phyloP scores from a whole-genome alignment of 1,140 invertebrate genomes.

The Aphelinus certus region DNA sequence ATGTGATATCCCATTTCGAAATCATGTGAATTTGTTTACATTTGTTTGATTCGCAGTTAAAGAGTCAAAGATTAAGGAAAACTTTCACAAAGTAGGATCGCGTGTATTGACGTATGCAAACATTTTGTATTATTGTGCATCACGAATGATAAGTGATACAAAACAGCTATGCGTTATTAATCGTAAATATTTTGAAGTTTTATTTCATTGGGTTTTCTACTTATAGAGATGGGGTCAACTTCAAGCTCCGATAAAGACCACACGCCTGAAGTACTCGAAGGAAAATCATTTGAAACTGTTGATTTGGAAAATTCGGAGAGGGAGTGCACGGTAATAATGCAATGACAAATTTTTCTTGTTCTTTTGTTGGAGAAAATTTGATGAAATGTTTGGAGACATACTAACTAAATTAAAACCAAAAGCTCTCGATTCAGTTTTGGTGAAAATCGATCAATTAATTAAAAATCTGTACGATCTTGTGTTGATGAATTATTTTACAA shows the following conservation, averaged over 20 bases:
- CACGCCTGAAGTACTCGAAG: constrained; percentile 11
- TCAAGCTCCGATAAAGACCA: constrained; percentile 13
- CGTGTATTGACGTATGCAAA: constrained; percentile 20
- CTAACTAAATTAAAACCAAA: too few relatives aligned
- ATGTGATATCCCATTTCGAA: too few relatives aligned
- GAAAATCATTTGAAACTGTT: constrained; percentile 14
- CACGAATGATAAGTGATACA: not conserved
- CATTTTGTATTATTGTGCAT: constrained; percentile 16
- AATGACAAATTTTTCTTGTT: too few relatives aligned
- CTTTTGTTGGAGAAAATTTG: too few relatives aligned
- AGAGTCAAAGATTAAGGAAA: constrained; percentile 24
- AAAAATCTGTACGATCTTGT: too few relatives aligned
- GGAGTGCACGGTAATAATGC: constrained; percentile 16
- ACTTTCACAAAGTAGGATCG: constrained; percentile 2
- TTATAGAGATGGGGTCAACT: constrained; percentile 34
- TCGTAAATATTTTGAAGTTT: not conserved
- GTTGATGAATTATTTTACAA: too few relatives aligned
- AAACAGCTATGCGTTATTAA: constrained; percentile 3
- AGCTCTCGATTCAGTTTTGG: too few relatives aligned
- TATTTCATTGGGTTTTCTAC: constrained; percentile 22
- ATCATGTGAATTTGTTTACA: too few relatives aligned
- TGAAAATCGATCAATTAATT: too few relatives aligned
- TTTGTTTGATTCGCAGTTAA: not conserved
- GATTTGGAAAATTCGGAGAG: constrained; percentile 11
- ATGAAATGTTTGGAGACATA: too few relatives aligned